Percentiles rank a stretch among this genome's conserved stretches.
Conservation (phyloP, 2,888 invertebrate species). For the Eugnorisma glareosa region DNA sequence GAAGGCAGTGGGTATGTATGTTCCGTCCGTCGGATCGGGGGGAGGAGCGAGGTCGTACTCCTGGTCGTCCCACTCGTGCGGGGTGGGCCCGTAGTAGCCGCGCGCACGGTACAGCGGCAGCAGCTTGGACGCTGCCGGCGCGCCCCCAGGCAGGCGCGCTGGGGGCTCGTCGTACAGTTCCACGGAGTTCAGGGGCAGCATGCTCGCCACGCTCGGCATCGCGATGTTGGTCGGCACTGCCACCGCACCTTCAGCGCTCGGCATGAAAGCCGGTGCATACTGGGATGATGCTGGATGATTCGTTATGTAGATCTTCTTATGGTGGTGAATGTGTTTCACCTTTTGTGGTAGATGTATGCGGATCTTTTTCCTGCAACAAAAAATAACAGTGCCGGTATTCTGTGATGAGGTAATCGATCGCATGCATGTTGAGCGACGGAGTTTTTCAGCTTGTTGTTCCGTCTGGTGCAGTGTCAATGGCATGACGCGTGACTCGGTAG, state of each 20-base stretch:
- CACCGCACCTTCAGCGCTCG: constrained; percentile 85
- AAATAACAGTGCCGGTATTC: constrained; percentile 77
- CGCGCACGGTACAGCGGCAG: constrained; percentile 86
- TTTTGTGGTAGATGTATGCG: constrained; percentile 90
- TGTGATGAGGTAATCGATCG: constrained; percentile 74
- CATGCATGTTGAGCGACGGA: constrained; percentile 76
- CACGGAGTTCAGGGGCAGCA: constrained; percentile 81
- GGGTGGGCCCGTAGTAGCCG: constrained; percentile 87
- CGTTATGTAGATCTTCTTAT: constrained; percentile 89
- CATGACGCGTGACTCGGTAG: constrained; percentile 82
- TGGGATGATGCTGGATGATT: constrained; percentile 87
- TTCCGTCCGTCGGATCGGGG: constrained; percentile 75
- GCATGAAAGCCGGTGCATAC: constrained; percentile 87
- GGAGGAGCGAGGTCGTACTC: constrained; percentile 82
- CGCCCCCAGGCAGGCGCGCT: constrained; percentile 72
- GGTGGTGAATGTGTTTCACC: constrained; percentile 90
- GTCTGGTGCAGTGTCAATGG: constrained; percentile 83
- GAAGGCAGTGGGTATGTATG: constrained; percentile 76
- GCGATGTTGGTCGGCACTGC: constrained; percentile 82
- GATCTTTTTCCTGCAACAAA: constrained; percentile 90
- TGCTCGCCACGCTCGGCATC: constrained; percentile 79
- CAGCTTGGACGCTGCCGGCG: constrained; percentile 82
- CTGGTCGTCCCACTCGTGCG: constrained; percentile 81
- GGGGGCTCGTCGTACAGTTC: constrained; percentile 82
- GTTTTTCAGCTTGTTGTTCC: constrained; percentile 80